Conservation (phyloP, 2,888 invertebrate species). For the Phasia obesa region DNA sequence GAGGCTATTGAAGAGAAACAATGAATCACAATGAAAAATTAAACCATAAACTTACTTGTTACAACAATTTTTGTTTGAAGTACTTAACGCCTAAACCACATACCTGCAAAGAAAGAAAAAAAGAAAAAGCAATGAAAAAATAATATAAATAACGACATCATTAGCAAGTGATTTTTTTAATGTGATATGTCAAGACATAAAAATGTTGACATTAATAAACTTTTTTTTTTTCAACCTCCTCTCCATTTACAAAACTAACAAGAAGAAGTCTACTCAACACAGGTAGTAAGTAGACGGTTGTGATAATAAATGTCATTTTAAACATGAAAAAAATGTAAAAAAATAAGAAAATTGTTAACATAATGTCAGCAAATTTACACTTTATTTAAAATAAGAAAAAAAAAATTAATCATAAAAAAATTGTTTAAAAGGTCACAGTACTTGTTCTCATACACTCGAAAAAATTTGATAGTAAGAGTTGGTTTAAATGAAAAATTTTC, state of each 20-base stretch:
- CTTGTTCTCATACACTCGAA: background rate
- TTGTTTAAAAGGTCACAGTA: background rate
- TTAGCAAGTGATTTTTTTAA: conserved; percentile 35
- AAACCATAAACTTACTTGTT: conserved; percentile 33
- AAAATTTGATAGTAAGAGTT: background rate
- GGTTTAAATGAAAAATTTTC: background rate
- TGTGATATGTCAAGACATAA: conserved; percentile 42
- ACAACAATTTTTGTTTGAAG: background rate
- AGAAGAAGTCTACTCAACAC: conserved; percentile 5
- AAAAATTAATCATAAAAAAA: conserved; percentile 3
- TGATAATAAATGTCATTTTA: conserved; percentile 41
- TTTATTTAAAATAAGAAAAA: conserved; percentile 23
- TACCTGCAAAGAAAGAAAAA: conserved; percentile 54
- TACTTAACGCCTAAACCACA: conserved; percentile 36
- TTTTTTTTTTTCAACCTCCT: background rate
- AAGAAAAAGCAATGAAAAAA: background rate
- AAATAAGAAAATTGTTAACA: conserved; percentile 38
- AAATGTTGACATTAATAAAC: conserved; percentile 44
- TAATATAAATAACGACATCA: conserved; percentile 33
- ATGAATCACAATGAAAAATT: background rate
- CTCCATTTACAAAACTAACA: background rate
- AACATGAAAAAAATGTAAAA: conserved; percentile 19
- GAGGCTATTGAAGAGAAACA: background rate
- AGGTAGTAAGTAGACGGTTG: conserved; percentile 26
- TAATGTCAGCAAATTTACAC: conserved; percentile 64